Percentiles rank a stretch among this genome's conserved stretches.
These are phyloP conservation scores for Platycheirus rosarum DNA, from an alignment of 2,888 invertebrate species.

Conservation along the genomic window DNA sequence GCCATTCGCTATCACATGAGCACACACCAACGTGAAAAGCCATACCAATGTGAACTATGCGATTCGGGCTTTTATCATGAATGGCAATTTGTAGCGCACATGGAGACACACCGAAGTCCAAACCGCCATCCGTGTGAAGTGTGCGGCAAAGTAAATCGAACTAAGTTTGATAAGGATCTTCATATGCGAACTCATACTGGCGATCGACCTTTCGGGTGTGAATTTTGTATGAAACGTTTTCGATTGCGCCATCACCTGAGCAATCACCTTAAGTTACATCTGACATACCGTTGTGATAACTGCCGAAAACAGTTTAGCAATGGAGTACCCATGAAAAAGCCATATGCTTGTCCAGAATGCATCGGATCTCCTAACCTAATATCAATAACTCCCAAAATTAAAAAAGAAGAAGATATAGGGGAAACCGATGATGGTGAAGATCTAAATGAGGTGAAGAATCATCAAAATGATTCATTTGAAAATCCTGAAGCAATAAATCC, in stretches of 20 bases:
- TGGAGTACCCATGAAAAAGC: slow-evolving; percentile 76
- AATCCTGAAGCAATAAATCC: slow-evolving; percentile 28
- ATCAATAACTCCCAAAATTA: not conserved
- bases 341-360: slow-evolving; percentile 76
- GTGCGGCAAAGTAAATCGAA: slow-evolving; percentile 76
- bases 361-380: not conserved
- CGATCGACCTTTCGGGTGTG: slow-evolving; percentile 83
- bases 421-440: slow-evolving; percentile 53
- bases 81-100: slow-evolving; percentile 76
- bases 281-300: slow-evolving; percentile 77
- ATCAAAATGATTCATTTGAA: slow-evolving; percentile 27
- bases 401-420: slow-evolving; percentile 41
- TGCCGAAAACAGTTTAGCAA: slow-evolving; percentile 77
- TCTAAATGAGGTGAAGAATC: slow-evolving; percentile 50
- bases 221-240: slow-evolving; percentile 77
- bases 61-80: slow-evolving; percentile 81
- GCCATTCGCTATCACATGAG: slow-evolving; percentile 78
- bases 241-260: slow-evolving; percentile 77
- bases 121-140: slow-evolving; percentile 77
- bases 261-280: slow-evolving; percentile 77
- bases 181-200: slow-evolving; percentile 84
- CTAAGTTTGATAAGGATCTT: slow-evolving; percentile 76
- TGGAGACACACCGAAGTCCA: slow-evolving; percentile 76
- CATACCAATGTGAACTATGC: slow-evolving; percentile 82
- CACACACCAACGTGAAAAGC: slow-evolving; percentile 76